phyloP scores from a whole-genome alignment of 2,113 vertebrate genomes.

The Struthio camelus region DNA sequence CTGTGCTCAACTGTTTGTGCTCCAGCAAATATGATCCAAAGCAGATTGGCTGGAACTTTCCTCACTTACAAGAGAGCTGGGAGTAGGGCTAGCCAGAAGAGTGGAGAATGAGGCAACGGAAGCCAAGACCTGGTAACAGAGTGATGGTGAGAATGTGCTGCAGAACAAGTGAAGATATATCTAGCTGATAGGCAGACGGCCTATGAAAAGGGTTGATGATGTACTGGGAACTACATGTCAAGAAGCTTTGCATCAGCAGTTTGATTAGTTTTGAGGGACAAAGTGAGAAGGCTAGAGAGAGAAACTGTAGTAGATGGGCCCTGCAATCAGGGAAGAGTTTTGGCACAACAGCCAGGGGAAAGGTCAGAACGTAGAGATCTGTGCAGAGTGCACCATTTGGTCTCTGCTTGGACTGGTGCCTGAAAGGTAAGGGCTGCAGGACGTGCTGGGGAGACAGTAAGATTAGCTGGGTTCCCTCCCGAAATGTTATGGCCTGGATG shows the following conservation, averaged over 20 bases:
- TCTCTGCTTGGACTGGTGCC: fast-evolving
- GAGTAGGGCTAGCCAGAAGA: background rate
- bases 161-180: fast-evolving
- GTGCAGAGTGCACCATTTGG: fast-evolving
- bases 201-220: background rate
- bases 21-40: background rate
- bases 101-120: background rate
- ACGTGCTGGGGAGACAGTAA: background rate
- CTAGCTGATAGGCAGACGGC: background rate
- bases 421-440: background rate
- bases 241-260: background rate
- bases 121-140: background rate
- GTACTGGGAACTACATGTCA: background rate
- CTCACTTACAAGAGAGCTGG: background rate
- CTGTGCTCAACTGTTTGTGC: background rate
- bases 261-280: background rate
- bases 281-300: background rate
- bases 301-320: background rate
- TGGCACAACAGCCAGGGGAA: background rate
- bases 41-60: background rate
- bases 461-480: background rate
- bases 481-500: background rate
- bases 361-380: background rate
- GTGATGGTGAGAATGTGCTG: fast-evolving
- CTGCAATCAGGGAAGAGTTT: background rate